Evolutionary conservation across 2,797 vertebrate genomes (phyloP), one percentile per base, ranked within the genome.

Genomic region (Acanthopagrus latus): DNA sequence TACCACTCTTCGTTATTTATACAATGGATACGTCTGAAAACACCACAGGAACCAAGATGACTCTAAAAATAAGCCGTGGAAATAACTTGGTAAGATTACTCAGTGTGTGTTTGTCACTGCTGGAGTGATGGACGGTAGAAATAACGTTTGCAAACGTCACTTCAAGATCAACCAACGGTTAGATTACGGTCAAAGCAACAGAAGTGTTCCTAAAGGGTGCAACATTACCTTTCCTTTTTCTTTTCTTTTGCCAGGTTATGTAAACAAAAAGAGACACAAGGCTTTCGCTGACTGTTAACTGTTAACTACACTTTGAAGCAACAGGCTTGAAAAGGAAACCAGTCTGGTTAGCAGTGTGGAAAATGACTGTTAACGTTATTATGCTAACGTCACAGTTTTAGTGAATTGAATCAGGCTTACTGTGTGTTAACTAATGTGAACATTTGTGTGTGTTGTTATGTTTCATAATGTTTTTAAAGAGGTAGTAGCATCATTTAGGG

Each of bases 31-130:
- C 33, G 1, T 2, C n/a, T 20, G 83, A 33, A 23, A 41, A 51
- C 1, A 41, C 10, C 0, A 1, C 14, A 41, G 78, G 14, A 33
- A 62, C 13, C 14, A 46, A 41, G 2, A 0, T 38, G 8, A n/a
- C 3, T 0, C 68, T 90, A 47, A 10, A 62, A 44, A 58, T 90
- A 62, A 69, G n/a, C n/a, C 70, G 81, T 23, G 92, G 84, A 69
- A 84, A 78, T 50, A 80, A 87, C 65, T 71, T 85, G 82, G 89
- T 92, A 73, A 86, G 78, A 0, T 23, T 1, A 2, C 44, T 70
- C 0, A 27, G 18, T 2, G 5, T 10, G 8, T 38, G 38, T 60
- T 7, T 3, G 3, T 52, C 29, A 21, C 3, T 17, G 13, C 6
- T 25, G 2, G 65, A 63, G 3, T n/a, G 14, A 20, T 16, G 0